Evolutionary conservation across 2,113 vertebrate species (phyloP), one percentile per base, ranked within the genome.

Genomic region (Apeltes quadracus): DNA sequence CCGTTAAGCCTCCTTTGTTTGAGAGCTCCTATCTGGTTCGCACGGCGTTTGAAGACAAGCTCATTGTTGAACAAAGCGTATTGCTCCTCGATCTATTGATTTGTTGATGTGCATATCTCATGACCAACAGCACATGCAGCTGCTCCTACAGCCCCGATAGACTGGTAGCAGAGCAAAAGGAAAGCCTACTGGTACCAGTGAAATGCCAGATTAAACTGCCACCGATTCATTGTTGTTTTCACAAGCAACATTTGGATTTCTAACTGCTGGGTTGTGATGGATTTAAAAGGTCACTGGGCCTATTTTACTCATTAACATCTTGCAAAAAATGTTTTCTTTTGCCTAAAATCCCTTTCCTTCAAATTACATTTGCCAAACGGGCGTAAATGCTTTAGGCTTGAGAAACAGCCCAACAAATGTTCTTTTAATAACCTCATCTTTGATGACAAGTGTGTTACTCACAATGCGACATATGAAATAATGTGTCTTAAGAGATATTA

Each of bases 211-310:
- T 44, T 15, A 10, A 61, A 25, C 10, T 29, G 22, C n/a, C 27
- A 53, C 48, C 39, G 53, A 43, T 46, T 39, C 14, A 61, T 59
- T 41, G n/a, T 34, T 5, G 16, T 79, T 57, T 56, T 53, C 22
- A 70, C 22, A 29, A 57, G 18, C 22, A 63, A 14, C 8, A 63
- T 55, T 36, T 55, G 27, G 11, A 46, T 32, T 32, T 7, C 5
- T 3, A n/a, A 34, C 12, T 59, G 10, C 6, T 23, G 14, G 5
- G 16, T 38, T 15, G 5, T 56, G 20, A 57, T 32, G 9, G 23
- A 36, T 50, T 22, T 15, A 53, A 4, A 22, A 20, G 7, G 13
- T n/a, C 38, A 54, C 13, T 22, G 14, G 14, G 16, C 25, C 18
- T 56, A 4, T 27, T 48, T 69, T 9, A 46, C 22, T 11, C 2